Percentiles rank a stretch among this genome's conserved stretches.
These are phyloP conservation scores for Botia kubotai DNA, from an alignment of 2,797 vertebrate genomes.

Conservation along the genomic window DNA sequence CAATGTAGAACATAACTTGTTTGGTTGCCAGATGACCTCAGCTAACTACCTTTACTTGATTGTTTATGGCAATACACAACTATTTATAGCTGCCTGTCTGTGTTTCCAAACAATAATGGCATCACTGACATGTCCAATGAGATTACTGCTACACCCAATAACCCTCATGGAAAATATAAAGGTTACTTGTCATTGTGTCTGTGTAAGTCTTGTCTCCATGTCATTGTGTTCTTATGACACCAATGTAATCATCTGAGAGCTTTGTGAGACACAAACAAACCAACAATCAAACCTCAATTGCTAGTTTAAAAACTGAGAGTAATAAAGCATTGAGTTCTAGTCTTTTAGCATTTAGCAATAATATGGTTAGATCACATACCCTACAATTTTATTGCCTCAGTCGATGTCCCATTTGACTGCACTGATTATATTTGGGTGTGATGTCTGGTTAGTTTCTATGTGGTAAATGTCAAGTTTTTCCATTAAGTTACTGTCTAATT, in stretches of 20 bases:
- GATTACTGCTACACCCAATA: neutral
- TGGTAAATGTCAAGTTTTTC: conserved; percentile 45
- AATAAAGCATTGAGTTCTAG: neutral
- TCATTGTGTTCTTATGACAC: conserved; percentile 8
- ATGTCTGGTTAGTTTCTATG: conserved; percentile 13
- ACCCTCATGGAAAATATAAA: conserved; percentile 21
- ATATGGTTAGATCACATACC: neutral
- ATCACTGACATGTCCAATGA: too few relatives aligned
- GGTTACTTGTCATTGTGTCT: neutral
- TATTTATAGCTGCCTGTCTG: neutral
- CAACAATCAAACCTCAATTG: neutral
- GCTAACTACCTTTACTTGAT: neutral
- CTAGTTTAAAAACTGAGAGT: neutral
- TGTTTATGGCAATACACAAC: conserved; percentile 40
- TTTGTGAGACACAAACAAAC: neutral
- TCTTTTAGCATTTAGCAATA: neutral
- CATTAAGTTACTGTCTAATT: conserved; percentile 28
- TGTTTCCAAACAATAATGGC: conserved; percentile 3
- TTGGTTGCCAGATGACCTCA: neutral
- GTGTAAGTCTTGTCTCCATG: neutral
- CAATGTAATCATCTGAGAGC: neutral
- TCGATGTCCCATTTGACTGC: neutral
- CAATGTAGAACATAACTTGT: neutral
- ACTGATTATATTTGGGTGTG: conserved; percentile 3
- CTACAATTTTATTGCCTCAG: conserved; percentile 12